Evolutionary conservation across 1,140 invertebrate genomes (phyloP).

Genomic region (Leptoteleia sp.): DNA sequence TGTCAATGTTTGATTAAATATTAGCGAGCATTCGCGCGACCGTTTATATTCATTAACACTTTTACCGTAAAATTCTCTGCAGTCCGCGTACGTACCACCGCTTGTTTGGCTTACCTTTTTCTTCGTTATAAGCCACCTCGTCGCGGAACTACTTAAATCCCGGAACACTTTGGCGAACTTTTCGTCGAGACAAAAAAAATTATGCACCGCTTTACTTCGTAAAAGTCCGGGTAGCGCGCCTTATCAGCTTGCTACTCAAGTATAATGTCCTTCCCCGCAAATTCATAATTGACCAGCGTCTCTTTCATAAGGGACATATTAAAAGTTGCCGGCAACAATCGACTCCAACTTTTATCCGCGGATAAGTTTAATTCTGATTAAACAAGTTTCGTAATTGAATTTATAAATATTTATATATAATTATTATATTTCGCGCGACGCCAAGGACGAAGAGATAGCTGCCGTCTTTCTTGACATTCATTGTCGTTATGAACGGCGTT

Average conservation of each 20-base stretch:
- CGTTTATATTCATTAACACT: not conserved
- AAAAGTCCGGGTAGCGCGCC: constrained; percentile 18
- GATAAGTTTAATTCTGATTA: not conserved
- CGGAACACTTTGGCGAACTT: constrained; percentile 32
- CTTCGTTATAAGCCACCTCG: constrained; percentile 9
- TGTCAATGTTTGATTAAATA: not conserved
- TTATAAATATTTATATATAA: not conserved
- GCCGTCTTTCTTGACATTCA: constrained; percentile 1
- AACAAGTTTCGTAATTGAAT: constrained; percentile 5
- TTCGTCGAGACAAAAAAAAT: constrained; percentile 23
- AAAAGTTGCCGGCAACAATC: constrained; percentile 24
- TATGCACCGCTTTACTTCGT: constrained; percentile 34
- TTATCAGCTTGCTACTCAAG: constrained; percentile 42
- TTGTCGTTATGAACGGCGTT: constrained; percentile 14
- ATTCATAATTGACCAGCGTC: constrained; percentile 37
- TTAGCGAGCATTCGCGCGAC: not conserved
- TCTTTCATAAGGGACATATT: constrained; percentile 26
- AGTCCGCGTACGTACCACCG: not conserved
- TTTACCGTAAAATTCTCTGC: not conserved
- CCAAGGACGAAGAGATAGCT: not conserved
- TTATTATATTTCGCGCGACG: constrained; percentile 1
- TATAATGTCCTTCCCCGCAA: constrained; percentile 25
- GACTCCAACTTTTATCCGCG: constrained; percentile 6
- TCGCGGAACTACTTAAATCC: constrained; percentile 36
- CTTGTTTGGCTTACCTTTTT: constrained; percentile 16